These are phyloP conservation scores for Hydropsyche betteni DNA, from an alignment of 2,888 invertebrate species.

Conservation along the genomic window DNA sequence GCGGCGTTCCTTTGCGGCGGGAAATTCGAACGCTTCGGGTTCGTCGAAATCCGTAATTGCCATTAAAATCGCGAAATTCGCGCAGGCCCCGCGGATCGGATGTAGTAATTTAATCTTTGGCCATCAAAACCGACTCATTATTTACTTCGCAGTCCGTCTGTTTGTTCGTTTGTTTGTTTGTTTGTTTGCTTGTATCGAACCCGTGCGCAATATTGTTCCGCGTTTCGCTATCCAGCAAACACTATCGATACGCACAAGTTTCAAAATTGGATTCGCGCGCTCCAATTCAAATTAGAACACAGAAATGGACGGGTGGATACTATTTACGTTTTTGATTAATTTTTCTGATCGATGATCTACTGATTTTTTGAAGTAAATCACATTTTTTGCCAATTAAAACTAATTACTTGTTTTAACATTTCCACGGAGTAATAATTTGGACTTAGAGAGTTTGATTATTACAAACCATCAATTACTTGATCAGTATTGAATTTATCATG, in stretches of 20 bases:
- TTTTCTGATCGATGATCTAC: too few species aligned
- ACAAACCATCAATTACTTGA: background rate
- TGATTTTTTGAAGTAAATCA: too few species aligned
- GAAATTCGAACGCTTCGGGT: constrained; percentile 6
- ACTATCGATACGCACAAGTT: too few species aligned
- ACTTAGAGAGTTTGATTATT: background rate
- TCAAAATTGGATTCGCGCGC: too few species aligned
- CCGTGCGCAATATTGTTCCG: too few species aligned
- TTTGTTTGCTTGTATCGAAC: constrained; percentile 28
- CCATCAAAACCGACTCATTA: constrained; percentile 44
- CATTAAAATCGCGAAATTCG: constrained; percentile 31
- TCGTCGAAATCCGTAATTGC: constrained; percentile 28
- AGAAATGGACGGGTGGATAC: too few species aligned
- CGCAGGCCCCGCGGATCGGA: background rate
- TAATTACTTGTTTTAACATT: too few species aligned
- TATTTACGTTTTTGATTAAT: too few species aligned
- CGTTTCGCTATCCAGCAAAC: too few species aligned
- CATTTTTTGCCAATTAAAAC: too few species aligned
- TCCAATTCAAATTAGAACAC: too few species aligned
- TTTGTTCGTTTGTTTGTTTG: background rate
- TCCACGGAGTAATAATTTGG: background rate
- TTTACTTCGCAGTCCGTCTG: constrained; percentile 32
- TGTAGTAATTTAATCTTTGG: constrained; percentile 43
- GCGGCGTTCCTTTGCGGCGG: background rate
- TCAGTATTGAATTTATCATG: too few species aligned